Evolutionary conservation across 2,113 vertebrate genomes (phyloP).

Genomic region (Hemicordylus capensis): DNA sequence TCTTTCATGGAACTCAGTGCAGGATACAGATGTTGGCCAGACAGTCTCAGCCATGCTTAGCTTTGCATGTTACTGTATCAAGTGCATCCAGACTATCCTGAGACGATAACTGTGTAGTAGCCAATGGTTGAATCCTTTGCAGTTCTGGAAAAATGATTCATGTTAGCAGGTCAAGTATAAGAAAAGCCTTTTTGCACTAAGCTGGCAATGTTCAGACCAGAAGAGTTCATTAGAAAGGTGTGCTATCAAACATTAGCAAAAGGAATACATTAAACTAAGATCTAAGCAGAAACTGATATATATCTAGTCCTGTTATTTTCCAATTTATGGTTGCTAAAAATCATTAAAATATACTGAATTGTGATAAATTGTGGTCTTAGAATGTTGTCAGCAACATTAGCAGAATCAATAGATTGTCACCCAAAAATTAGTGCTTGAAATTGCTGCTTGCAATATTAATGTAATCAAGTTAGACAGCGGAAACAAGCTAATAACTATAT

Average conservation of each 20-base stretch:
- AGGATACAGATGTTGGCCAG: no score
- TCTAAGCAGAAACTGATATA: not conserved
- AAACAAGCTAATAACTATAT: not conserved
- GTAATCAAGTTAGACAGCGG: not conserved
- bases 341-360: not conserved
- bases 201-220: no score
- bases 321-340: not conserved
- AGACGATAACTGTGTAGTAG: no score
- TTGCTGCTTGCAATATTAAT: not conserved
- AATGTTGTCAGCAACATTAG: not conserved
- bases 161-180: no score
- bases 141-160: no score
- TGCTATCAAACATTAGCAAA: not conserved
- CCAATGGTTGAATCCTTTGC: no score
- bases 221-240: not conserved
- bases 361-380: not conserved
- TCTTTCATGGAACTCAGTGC: no score
- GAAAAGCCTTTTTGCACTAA: no score
- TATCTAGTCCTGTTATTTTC: not conserved
- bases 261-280: not conserved
- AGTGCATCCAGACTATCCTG: no score
- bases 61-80: no score
- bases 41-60: no score
- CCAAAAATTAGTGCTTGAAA: not conserved
- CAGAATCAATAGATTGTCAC: not conserved